Evolutionary conservation across 2,797 vertebrate species (phyloP), one percentile per base, ranked within the genome.

Genomic region (Rachycentron canadum): DNA sequence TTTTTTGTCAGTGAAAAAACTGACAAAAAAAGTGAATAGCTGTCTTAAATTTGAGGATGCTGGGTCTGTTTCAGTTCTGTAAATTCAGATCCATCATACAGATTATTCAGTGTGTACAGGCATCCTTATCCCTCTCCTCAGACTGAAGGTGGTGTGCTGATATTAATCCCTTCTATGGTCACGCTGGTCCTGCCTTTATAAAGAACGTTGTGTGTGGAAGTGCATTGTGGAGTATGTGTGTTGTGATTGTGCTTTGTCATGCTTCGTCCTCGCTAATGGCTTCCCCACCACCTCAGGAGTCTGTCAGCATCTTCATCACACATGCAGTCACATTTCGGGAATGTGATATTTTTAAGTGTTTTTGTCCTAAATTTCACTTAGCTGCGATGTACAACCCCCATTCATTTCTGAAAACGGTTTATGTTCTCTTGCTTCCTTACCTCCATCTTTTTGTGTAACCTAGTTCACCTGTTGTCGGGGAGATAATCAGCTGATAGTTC

Each of bases 181-280:
- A 63, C 55, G 71, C 74, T 87, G 77, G 72, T 85, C 64, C 83
- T 86, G 82, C 81, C 81, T 92, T 85, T 76, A 38, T 83, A 64
- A 61, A 73, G 43, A 64, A 52, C 3, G 26, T 77, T 30, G 74
- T 76, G 77, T 55, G 77, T 74, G 68, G 45, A 75, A 64, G 86
- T 87, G 81, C 30, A 34, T 78, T 13, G 86, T 89, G 81, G 53
- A 67, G 43, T 62, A 32, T 52, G 72, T 7, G 67, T 76, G 69
- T 77, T 21, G 69, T 87, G 70, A 13, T 76, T 71, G 81, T 81
- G 76, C 79, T 81, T 84, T 11, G 59, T 56, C 12, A 77, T 86
- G 66, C 69, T 84, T 84, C n/a, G 50, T 81, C 53, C 63, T 66
- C 43, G 23, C 72, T 62, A 58, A 73, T 57, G 64, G 43, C 43